These are phyloP conservation scores for Grallaria varia DNA, from an alignment of 2,113 vertebrate genomes.

Conservation along the genomic window DNA sequence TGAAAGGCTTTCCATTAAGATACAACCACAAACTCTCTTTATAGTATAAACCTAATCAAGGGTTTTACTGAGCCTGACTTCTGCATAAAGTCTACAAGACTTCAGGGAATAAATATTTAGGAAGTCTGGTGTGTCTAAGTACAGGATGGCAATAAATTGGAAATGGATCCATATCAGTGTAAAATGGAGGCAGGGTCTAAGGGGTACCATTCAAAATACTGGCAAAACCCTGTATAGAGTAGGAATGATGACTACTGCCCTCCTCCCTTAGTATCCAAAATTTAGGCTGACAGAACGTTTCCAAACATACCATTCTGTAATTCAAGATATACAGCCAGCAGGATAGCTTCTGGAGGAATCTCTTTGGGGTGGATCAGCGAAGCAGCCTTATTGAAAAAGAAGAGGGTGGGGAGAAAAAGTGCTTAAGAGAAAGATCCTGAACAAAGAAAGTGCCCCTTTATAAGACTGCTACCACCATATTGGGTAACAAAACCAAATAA, in stretches of 20 bases:
- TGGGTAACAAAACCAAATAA: not conserved
- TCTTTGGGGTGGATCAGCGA: constrained; percentile 94
- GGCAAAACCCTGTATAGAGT: not conserved
- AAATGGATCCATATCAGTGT: not conserved
- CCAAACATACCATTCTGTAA: constrained; percentile 87
- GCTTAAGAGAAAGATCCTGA: not conserved
- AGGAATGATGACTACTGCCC: not conserved
- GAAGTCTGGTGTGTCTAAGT: not conserved
- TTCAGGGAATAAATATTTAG: not conserved
- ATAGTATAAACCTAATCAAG: not conserved
- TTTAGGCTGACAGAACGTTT: not conserved
- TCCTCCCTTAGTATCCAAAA: not conserved
- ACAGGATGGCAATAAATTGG: not conserved
- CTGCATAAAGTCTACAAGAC: not conserved
- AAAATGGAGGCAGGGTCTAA: not conserved
- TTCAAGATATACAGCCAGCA: constrained; percentile 94
- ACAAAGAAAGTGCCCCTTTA: not conserved
- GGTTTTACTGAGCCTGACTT: not conserved
- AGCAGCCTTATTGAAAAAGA: constrained; percentile 82
- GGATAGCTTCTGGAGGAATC: constrained; percentile 94
- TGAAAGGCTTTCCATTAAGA: too few species aligned
- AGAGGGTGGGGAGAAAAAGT: not conserved
- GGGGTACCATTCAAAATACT: not conserved
- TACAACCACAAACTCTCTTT: not conserved
- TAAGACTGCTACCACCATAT: not conserved